Evolutionary conservation across 2,113 vertebrate genomes (phyloP).

Genomic region (Macrotus californicus): DNA sequence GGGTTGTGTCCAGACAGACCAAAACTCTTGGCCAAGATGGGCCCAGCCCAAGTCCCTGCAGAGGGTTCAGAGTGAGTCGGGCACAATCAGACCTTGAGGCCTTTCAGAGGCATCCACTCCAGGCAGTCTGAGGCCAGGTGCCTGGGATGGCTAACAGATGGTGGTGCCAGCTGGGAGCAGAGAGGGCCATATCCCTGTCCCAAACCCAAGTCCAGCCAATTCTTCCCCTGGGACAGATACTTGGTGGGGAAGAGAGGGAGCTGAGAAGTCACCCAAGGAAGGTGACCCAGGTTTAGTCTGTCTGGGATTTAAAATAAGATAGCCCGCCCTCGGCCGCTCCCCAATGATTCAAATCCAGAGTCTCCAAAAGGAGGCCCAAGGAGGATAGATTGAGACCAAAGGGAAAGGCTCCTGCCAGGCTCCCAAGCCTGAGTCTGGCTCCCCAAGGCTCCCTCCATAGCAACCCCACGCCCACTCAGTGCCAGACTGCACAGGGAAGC

Average conservation of each 20-base stretch:
- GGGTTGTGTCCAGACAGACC: background rate
- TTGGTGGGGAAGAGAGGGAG: background rate
- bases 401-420: background rate
- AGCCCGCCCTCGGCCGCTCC: background rate
- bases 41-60: background rate
- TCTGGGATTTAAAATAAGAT: background rate
- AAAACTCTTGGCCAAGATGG: background rate
- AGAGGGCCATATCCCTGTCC: background rate
- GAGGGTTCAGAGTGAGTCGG: background rate
- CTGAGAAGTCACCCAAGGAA: background rate
- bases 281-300: background rate
- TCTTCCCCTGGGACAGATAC: background rate
- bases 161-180: background rate
- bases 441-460: background rate
- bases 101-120: background rate
- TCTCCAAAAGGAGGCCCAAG: background rate
- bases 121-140: background rate
- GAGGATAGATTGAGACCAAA: background rate
- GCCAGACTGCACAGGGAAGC: background rate
- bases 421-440: background rate
- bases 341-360: background rate
- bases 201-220: background rate
- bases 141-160: background rate
- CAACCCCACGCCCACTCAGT: rapidly evolving
- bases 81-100: background rate